Evolutionary conservation across 1,140 invertebrate species (phyloP).

Genomic region (Drosophila trapezifrons): DNA sequence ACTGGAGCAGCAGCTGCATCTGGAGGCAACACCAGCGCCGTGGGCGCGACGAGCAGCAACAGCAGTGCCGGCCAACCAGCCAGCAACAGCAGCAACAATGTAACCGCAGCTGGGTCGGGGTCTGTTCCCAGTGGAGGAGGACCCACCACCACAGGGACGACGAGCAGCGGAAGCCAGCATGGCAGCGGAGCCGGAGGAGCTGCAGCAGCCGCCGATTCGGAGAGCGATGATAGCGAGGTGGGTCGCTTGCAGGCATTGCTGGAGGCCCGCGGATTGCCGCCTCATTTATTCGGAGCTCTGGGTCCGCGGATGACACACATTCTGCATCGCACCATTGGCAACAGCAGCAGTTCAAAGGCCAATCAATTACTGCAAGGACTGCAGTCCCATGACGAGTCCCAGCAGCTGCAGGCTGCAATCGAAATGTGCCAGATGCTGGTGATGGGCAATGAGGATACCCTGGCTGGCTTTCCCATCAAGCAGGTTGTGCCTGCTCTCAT

Average conservation of each 20-base stretch:
- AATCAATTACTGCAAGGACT: slow-evolving; percentile 96
- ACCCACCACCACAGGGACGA: slow-evolving; percentile 15
- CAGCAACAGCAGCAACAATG: slow-evolving; percentile 59
- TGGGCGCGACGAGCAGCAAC: slow-evolving; percentile 65
- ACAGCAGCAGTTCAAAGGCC: slow-evolving; percentile 94
- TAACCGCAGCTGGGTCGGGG: slow-evolving; percentile 31
- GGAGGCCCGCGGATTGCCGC: slow-evolving; percentile 96
- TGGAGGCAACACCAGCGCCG: slow-evolving; percentile 58
- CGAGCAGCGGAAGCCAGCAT: slow-evolving; percentile 21
- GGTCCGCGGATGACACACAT: slow-evolving; percentile 99
- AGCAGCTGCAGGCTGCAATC: slow-evolving; percentile 98
- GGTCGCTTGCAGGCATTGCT: slow-evolving; percentile 94
- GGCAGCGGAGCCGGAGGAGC: slow-evolving; percentile 21
- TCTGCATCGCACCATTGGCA: slow-evolving; percentile 95
- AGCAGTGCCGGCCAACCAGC: slow-evolving; percentile 58
- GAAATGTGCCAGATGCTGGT: slow-evolving; percentile 99
- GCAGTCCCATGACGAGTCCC: slow-evolving; percentile 97
- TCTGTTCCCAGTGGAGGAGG: slow-evolving; percentile 34
- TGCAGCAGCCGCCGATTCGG: slow-evolving; percentile 84
- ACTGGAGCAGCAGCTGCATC: slow-evolving; percentile 24
- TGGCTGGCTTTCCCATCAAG: slow-evolving; percentile 98
- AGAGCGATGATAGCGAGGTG: slow-evolving; percentile 94
- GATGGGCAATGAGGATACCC: slow-evolving; percentile 99
- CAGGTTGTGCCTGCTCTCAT: slow-evolving; percentile 98
- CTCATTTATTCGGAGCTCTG: slow-evolving; percentile 96